Evolutionary conservation across 2,888 invertebrate genomes (phyloP).

Genomic region (Caenorhabditis becei): DNA sequence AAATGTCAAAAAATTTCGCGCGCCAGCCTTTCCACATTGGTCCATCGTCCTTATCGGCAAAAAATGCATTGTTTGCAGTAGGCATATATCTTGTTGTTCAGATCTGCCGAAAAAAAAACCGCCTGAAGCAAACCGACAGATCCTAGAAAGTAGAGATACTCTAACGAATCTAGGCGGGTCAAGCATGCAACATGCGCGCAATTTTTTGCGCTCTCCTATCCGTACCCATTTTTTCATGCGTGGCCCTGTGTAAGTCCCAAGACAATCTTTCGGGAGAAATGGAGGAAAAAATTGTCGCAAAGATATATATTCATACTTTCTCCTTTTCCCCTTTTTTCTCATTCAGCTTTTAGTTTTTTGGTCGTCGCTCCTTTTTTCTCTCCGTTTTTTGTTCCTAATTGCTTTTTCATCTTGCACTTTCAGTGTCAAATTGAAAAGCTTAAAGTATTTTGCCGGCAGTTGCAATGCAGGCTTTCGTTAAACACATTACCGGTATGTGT

Average conservation of each 20-base stretch:
- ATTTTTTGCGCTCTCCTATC: slow-evolving; percentile 47
- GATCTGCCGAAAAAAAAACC: slow-evolving; percentile 48
- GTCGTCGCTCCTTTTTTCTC: not conserved
- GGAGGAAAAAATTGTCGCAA: slow-evolving; percentile 28
- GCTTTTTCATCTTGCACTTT: not conserved
- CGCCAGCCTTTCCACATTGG: slow-evolving; percentile 18
- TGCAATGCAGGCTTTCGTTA: too few relatives aligned
- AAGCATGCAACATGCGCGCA: slow-evolving; percentile 46
- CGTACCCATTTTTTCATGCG: slow-evolving; percentile 27
- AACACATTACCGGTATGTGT: not conserved
- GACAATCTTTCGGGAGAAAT: slow-evolving; percentile 38
- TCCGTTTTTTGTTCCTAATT: not conserved
- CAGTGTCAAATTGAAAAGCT: slow-evolving; percentile 1
- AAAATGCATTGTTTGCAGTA: slow-evolving; percentile 34
- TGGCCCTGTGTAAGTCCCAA: slow-evolving; percentile 28
- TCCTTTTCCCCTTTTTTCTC: slow-evolving; percentile 27
- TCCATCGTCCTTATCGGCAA: slow-evolving; percentile 32
- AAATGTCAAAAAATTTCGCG: slow-evolving; percentile 16
- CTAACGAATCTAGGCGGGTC: slow-evolving; percentile 49
- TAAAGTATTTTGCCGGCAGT: not conserved
- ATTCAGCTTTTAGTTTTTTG: slow-evolving; percentile 6
- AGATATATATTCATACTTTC: slow-evolving; percentile 48
- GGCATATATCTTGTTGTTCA: slow-evolving; percentile 38
- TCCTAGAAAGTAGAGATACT: slow-evolving; percentile 18
- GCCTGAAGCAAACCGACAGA: not conserved